Conservation (phyloP, 2,797 vertebrate genomes). For the Loris lydekkerianus region DNA sequence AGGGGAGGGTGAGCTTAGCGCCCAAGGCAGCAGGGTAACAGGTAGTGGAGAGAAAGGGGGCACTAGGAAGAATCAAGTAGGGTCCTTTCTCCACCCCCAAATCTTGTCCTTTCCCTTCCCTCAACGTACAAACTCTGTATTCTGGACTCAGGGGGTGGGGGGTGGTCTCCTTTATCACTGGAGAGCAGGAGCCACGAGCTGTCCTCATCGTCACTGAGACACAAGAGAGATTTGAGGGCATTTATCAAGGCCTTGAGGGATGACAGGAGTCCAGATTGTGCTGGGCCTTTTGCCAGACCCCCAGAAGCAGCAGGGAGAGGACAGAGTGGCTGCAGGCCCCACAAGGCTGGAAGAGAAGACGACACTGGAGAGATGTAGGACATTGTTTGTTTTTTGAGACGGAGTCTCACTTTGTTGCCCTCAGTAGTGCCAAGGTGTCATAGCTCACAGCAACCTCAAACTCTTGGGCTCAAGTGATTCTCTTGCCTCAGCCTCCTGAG, state of each 20-base stretch:
- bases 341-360: neutral
- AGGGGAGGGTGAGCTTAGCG: neutral
- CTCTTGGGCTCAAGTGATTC: too few relatives aligned
- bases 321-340: neutral
- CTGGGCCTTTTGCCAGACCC: neutral
- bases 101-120: neutral
- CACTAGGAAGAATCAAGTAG: neutral
- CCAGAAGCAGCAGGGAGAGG: neutral
- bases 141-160: slow-evolving; percentile 92
- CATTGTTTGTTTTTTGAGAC: neutral
- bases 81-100: neutral
- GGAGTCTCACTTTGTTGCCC: too few relatives aligned
- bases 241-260: neutral
- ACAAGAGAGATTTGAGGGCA: neutral
- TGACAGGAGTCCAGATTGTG: neutral
- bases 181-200: slow-evolving; percentile 88
- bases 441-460: too few relatives aligned
- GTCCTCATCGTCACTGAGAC: slow-evolving; percentile 92
- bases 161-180: slow-evolving; percentile 82
- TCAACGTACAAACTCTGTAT: slow-evolving; percentile 95
- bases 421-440: too few relatives aligned
- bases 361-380: neutral
- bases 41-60: neutral
- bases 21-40: neutral
- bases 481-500: too few relatives aligned